These are phyloP conservation scores for Brachypalpus laphriformis DNA, from an alignment of 2,888 invertebrate species.

Conservation along the genomic window DNA sequence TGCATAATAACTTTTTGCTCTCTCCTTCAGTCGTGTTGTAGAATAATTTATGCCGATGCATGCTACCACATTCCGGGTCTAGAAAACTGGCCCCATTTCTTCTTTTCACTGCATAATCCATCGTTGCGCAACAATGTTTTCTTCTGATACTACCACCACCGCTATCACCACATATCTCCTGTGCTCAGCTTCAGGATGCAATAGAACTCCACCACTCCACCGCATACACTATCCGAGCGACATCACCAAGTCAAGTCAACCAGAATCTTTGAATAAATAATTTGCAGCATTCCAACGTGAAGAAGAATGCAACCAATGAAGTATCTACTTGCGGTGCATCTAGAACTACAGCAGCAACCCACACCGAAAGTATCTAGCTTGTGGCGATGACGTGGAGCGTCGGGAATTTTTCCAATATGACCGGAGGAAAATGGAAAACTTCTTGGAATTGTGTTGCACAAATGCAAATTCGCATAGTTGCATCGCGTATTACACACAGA, in stretches of 20 bases:
- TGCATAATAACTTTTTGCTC: background rate
- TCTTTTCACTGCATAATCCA: slow-evolving; percentile 17
- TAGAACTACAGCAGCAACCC: slow-evolving; percentile 40
- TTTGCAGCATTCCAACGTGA: slow-evolving; percentile 44
- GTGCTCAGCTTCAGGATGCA: slow-evolving; percentile 1
- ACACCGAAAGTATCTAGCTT: slow-evolving; percentile 18
- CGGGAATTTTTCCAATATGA: slow-evolving; percentile 1
- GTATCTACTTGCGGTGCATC: slow-evolving; percentile 38
- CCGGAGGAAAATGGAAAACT: slow-evolving; percentile 9
- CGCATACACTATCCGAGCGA: background rate
- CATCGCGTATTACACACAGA: slow-evolving; percentile 21
- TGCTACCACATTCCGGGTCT: slow-evolving; percentile 63
- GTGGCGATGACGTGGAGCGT: background rate
- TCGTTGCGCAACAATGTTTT: slow-evolving; percentile 46
- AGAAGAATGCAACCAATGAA: slow-evolving; percentile 42
- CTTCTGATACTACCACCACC: background rate
- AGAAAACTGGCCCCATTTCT: slow-evolving; percentile 61
- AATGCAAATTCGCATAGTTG: slow-evolving; percentile 45
- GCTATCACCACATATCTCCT: background rate
- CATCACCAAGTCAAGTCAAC: slow-evolving; percentile 21
- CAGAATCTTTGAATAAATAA: slow-evolving; percentile 63
- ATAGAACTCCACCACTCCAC: background rate
- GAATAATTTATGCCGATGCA: slow-evolving; percentile 67
- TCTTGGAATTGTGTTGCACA: slow-evolving; percentile 41
- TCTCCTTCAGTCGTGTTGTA: background rate